phyloP scores from a whole-genome alignment of 2,113 vertebrate genomes.

The Corythoichthys intestinalis region DNA sequence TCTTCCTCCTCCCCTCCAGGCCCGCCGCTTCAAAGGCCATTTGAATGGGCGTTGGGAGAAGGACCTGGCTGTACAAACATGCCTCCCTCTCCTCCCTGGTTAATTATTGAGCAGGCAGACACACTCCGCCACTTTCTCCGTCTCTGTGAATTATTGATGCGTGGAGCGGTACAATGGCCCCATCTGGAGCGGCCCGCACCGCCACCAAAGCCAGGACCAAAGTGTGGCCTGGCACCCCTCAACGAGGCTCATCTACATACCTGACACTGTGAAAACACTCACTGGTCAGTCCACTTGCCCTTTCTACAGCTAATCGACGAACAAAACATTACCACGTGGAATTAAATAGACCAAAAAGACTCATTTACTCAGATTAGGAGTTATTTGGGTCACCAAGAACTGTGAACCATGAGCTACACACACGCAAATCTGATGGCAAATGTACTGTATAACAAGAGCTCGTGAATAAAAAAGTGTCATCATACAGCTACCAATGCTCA shows the following conservation, averaged over 20 bases:
- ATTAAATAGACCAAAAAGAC: not conserved
- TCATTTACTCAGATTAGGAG: not conserved
- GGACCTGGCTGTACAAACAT: slow-evolving; percentile 64
- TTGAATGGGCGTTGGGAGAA: slow-evolving; percentile 62
- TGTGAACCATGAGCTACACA: not conserved
- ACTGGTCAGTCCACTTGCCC: slow-evolving; percentile 7
- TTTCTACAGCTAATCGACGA: slow-evolving; percentile 35
- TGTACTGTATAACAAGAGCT: not conserved
- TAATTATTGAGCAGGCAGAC: slow-evolving; percentile 76
- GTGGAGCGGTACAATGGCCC: slow-evolving; percentile 68
- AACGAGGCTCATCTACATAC: slow-evolving; percentile 13
- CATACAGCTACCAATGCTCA: not conserved
- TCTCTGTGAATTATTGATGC: slow-evolving; percentile 75
- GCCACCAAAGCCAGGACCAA: slow-evolving; percentile 59
- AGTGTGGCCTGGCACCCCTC: slow-evolving; percentile 51
- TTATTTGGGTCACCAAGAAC: not conserved
- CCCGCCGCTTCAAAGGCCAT: slow-evolving; percentile 63
- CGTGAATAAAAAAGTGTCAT: not conserved
- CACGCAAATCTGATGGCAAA: not conserved
- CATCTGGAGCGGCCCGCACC: slow-evolving; percentile 66
- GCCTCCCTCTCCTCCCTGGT: slow-evolving; percentile 59
- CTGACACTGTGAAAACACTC: slow-evolving; percentile 15
- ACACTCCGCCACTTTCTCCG: slow-evolving; percentile 66
- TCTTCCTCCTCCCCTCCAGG: slow-evolving; percentile 8
- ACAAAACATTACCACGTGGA: slow-evolving; percentile 1